Conservation (phyloP, 2,888 invertebrate genomes). For the Lepas anatifera region DNA sequence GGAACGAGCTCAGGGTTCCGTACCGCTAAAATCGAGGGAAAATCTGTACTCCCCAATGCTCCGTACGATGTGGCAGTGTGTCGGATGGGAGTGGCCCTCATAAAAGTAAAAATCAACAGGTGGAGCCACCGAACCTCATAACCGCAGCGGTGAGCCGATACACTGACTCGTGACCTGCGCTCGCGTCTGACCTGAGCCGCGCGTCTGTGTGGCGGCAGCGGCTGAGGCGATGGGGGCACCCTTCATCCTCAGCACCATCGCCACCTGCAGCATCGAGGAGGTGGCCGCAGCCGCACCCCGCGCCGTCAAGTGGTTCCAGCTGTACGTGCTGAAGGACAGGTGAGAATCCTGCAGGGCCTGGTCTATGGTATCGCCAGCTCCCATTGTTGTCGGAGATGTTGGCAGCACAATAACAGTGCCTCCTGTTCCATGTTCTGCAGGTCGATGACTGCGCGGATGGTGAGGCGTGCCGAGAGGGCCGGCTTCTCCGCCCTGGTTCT, state of each 20-base stretch:
- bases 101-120: too few relatives aligned
- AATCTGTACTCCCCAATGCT: too few relatives aligned
- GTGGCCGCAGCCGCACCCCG: constrained; percentile 62
- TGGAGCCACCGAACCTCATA: too few relatives aligned
- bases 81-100: too few relatives aligned
- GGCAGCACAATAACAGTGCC: not conserved
- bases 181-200: too few relatives aligned
- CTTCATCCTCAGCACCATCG: constrained; percentile 70
- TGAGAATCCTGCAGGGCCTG: constrained; percentile 34
- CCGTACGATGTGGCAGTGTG: too few relatives aligned
- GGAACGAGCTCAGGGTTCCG: too few relatives aligned
- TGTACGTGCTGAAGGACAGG: constrained; percentile 79
- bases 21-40: too few relatives aligned
- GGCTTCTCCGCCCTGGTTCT: constrained; percentile 78
- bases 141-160: too few relatives aligned
- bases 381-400: too few relatives aligned
- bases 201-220: constrained; percentile 44
- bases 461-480: constrained; percentile 61
- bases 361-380: too few relatives aligned
- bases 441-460: constrained; percentile 53
- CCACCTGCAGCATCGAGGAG: constrained; percentile 79
- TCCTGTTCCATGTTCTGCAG: constrained; percentile 34
- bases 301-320: constrained; percentile 75
- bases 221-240: constrained; percentile 61
- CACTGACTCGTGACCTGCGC: too few relatives aligned